These are phyloP conservation scores for Helostoma temminkii DNA, from an alignment of 2,797 vertebrate species.

Conservation along the genomic window DNA sequence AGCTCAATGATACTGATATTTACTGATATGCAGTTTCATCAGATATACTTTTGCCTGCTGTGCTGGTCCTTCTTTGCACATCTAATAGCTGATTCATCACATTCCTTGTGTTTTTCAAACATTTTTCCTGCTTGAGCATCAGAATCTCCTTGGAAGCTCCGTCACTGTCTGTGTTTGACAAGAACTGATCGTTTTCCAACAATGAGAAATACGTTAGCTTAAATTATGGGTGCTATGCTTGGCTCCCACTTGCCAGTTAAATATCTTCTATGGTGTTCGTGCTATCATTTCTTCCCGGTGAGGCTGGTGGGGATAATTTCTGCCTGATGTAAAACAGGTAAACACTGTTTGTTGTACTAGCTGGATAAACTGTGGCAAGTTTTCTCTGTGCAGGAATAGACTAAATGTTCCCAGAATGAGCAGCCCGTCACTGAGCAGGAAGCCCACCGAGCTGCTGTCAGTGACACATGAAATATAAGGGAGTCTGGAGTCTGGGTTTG, in stretches of 20 bases:
- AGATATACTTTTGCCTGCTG: constrained; percentile 8
- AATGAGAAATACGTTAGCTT: background rate
- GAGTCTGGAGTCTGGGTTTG: constrained; percentile 3
- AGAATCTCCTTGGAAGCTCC: background rate
- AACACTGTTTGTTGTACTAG: background rate
- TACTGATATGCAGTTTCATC: constrained; percentile 37
- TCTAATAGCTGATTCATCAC: background rate
- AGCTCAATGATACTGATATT: constrained; percentile 24
- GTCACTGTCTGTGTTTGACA: background rate
- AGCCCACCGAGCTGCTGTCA: constrained; percentile 12
- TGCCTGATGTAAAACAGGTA: background rate
- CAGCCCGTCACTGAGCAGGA: constrained; percentile 35
- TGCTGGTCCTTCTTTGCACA: constrained; percentile 3
- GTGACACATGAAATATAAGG: background rate
- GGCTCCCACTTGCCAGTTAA: background rate
- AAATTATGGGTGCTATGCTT: background rate
- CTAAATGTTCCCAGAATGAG: constrained; percentile 44
- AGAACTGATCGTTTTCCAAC: background rate
- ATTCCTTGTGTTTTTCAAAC: constrained; percentile 2
- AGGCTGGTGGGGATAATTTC: background rate
- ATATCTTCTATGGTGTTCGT: no score
- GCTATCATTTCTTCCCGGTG: no score
- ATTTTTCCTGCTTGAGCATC: constrained; percentile 5
- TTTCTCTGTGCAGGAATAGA: constrained; percentile 17
- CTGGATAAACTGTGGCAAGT: constrained; percentile 9